Evolutionary conservation across 2,888 invertebrate species (phyloP), one percentile per base, ranked within the genome.

Genomic region (Acleris holmiana): DNA sequence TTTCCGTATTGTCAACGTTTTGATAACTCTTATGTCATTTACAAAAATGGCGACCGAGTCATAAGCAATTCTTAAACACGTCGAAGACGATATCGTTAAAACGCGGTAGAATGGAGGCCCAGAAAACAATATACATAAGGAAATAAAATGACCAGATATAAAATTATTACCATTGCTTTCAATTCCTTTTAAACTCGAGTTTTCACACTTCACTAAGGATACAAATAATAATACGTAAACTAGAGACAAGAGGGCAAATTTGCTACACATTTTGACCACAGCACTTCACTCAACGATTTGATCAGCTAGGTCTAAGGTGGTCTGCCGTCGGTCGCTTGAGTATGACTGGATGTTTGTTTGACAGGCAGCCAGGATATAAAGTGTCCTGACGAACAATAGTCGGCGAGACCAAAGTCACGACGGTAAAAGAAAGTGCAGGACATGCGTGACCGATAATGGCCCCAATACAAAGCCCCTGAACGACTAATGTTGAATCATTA

Each of bases 281-380:
- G 68, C 56, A 60, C 63, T 48, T 47, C 29, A 29, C 29, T 55
- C 71, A 70, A 69, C 67, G 54, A 69, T 69, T 69, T 68, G 64
- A 59, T 58, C 55, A 74, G 29, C 29, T 8, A 29, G 80, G 75
- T 82, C 78, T 76, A 75, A 35, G 35, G 35, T 35, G 35, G 35
- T 13, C 73, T 74, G 70, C 77, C 73, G 73, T 71, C 79, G 83
- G 76, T 76, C 73, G 85, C 79, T 73, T 70, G 80, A 71, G 77
- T 80, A 78, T 86, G 86, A 92, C 91, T 92, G 92, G 83, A 89
- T 74, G 78, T 64, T 73, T 73, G 73, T 82, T 79, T 80, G 82
- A 73, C 73, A 77, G 78, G 83, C 77, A 76, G 79, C 76, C 88
- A 90, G 91, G 91, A 91, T 92, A 89, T 92, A 92, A 91, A 91